phyloP scores from a whole-genome alignment of 2,888 invertebrate species.

The Melangyna quadrimaculata region DNA sequence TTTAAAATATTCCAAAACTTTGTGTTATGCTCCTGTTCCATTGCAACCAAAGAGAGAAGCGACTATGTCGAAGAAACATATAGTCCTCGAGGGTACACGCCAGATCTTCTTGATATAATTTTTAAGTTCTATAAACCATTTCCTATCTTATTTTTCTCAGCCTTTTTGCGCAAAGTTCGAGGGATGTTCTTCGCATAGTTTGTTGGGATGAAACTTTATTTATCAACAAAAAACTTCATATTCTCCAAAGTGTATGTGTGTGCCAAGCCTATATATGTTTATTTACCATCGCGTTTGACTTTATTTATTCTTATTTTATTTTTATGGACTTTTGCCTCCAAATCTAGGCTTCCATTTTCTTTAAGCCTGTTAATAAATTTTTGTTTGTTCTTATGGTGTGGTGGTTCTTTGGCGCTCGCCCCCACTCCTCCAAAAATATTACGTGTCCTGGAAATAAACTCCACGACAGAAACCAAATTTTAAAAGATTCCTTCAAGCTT shows the following conservation, averaged over 20 bases:
- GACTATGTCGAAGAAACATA: neutral
- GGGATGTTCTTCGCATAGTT: slow-evolving; percentile 6
- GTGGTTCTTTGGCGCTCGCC: neutral
- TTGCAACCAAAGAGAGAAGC: neutral
- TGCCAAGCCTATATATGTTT: neutral
- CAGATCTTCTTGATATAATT: slow-evolving; percentile 14
- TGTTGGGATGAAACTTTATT: slow-evolving; percentile 4
- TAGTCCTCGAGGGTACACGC: neutral
- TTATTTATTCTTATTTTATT: neutral
- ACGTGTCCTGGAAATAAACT: neutral
- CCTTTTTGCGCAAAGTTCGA: neutral
- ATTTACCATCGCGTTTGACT: neutral
- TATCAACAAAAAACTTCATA: slow-evolving; percentile 27
- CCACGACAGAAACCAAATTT: slow-evolving; percentile 7
- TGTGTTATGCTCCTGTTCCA: neutral
- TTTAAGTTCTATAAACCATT: slow-evolving; percentile 22
- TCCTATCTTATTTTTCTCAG: neutral
- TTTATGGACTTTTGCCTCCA: neutral
- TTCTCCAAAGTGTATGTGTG: neutral
- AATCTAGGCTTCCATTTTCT: neutral
- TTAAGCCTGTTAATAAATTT: slow-evolving; percentile 1
- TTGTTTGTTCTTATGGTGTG: neutral
- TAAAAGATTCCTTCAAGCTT: slow-evolving; percentile 38
- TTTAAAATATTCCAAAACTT: slow-evolving; percentile 59
- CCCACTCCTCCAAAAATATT: neutral